Evolutionary conservation across 2,888 invertebrate species (phyloP), one percentile per base, ranked within the genome.

Genomic region (Candidula unifasciata): DNA sequence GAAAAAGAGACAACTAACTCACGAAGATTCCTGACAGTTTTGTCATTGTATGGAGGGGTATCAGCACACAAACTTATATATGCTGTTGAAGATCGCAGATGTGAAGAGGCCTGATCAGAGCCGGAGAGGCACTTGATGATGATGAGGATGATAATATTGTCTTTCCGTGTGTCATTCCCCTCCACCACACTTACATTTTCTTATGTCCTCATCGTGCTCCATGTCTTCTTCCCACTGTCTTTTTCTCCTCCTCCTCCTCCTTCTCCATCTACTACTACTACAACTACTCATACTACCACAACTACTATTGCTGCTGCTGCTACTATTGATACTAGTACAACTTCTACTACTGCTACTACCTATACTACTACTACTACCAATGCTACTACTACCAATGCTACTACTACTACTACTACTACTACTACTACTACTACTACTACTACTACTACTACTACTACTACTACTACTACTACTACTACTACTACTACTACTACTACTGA

Each of bases 371-470:
- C 76, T 76, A 76, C 76, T 76, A 76, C 76, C 44, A 76, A 37
- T 76, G 44, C 76, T 76, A 76, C 76, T 76, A 76, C 76, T 52
- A 76, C 76, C 44, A 76, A 37, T 76, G 44, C 76, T 44, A 13
- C 76, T 76, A 76, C 76, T 76, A 76, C 76, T 76, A 76, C 76
- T 76, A 76, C 76, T 76, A 76, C 76, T 76, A 76, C 76, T 76
- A 76, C 76, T 76, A 76, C 76, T 76, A 76, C 76, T 76, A 44
- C 44, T 44, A 44, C 44, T 44, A 44, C 44, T 44, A 44, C 44
- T 44, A 44, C 44, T 44, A 3, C 44, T 44, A 44, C 44, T 44
- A 44, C 44, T 44, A 44, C 44, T 44, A 44, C 44, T 44, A 76
- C 77, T 76, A 76, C 77, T 76, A 76, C 77, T 76, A 76, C 77